phyloP scores from a whole-genome alignment of 2,797 vertebrate genomes.

The Pteropus rufus region DNA sequence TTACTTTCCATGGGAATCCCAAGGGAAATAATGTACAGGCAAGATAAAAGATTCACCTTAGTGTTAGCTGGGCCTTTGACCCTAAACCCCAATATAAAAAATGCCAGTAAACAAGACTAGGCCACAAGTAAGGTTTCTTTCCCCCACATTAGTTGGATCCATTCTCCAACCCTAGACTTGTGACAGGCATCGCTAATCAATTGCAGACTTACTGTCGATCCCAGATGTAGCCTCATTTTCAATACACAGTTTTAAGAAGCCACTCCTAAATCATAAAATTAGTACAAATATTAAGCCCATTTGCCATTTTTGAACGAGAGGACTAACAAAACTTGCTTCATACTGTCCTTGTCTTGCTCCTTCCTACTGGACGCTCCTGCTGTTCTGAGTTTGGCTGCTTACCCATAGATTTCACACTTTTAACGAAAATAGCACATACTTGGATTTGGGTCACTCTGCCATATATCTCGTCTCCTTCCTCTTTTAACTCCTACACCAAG shows the following conservation, averaged over 20 bases:
- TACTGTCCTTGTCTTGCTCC: background rate
- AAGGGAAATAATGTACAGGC: background rate
- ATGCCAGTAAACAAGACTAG: background rate
- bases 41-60: background rate
- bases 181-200: background rate
- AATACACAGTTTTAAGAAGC: background rate
- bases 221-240: background rate
- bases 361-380: background rate
- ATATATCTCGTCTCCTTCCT: background rate
- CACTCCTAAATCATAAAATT: background rate
- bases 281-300: background rate
- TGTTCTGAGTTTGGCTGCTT: background rate
- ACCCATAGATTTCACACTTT: background rate
- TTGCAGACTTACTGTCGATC: background rate
- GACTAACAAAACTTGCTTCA: background rate
- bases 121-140: background rate
- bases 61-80: background rate
- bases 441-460: background rate
- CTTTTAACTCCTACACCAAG: background rate
- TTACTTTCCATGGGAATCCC: background rate
- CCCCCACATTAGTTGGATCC: background rate
- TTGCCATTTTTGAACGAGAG: background rate
- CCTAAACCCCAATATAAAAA: background rate
- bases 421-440: background rate
- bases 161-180: background rate